Base-by-base conservation (phyloP, 1,140 invertebrate species). In the Drosophila funebris region DNA sequence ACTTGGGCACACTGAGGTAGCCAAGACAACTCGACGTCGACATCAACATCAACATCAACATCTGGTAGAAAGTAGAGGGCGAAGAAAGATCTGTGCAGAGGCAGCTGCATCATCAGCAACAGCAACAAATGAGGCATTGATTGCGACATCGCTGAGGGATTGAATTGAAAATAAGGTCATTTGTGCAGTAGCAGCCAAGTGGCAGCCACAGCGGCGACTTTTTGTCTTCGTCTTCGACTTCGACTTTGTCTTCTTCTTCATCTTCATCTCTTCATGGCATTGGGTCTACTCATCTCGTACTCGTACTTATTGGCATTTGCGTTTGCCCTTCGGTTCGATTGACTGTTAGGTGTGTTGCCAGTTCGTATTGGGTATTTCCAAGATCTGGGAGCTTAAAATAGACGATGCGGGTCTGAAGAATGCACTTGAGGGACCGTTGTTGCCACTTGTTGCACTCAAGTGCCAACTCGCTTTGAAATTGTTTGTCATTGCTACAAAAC, bases 401-500 rank as follows among this genome's bases (percentile, higher is more conserved):
- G 81, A 85, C 64, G 29, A 63, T 43, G 39, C 44, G 29, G 31
- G 33, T 54, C 61, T 63, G 73, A 72, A 77, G 81, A 78, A 84
- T 85, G 76, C 68, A 75, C 60, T 75, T 53, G 73, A 75, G 36
- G 57, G 46, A 73, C 68, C 74, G 74, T 58, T 79, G 72, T 68
- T 88, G 84, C 83, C 83, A 88, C 83, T 88, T 88, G 83, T 88
- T 88, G 83, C 76, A 88, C 54, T 88, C 76, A 73, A 88, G 83
- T 83, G 79, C 62, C 84, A 71, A 67, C 56, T 29, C 37, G 64
- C 70, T 27, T 39, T 57, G n/a, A 69, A 63, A 37, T 71, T 16
- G 41, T 67, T 57, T 60, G 54, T 58, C 69, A 72, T 72, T 67
- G 69, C 66, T 46, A 69, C 76, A 74, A 75, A 50, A 64, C 37